Conservation (phyloP, 2,113 vertebrate genomes). For the Boleophthalmus pectinirostris region DNA sequence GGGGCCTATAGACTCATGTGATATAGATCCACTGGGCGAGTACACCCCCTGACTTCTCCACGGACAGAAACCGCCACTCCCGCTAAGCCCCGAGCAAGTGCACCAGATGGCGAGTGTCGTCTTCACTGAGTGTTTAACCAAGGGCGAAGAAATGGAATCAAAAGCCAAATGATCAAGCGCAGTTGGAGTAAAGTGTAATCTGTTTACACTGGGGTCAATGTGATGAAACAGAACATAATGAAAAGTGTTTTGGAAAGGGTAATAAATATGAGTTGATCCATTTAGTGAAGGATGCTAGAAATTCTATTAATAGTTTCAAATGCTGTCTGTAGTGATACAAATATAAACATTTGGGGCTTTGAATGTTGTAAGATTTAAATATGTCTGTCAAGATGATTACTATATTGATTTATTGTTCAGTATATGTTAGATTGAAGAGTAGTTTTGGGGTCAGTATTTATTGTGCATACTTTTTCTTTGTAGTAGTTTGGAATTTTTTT, state of each 20-base stretch:
- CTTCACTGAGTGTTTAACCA: constrained; percentile 63
- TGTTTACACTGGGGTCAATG: constrained; percentile 54
- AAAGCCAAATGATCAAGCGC: constrained; percentile 60
- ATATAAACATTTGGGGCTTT: too few relatives aligned
- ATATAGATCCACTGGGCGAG: constrained; percentile 44
- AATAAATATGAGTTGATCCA: background rate
- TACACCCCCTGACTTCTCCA: constrained; percentile 31
- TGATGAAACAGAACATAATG: constrained; percentile 24
- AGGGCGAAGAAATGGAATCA: constrained; percentile 68
- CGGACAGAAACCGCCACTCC: constrained; percentile 41
- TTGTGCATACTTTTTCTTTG: too few relatives aligned
- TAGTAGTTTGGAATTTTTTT: too few relatives aligned
- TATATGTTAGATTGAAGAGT: too few relatives aligned
- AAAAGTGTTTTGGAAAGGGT: too few relatives aligned
- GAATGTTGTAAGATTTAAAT: background rate
- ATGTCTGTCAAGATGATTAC: too few relatives aligned
- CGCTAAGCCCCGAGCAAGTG: constrained; percentile 29
- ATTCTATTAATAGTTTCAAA: too few relatives aligned
- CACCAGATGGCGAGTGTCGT: constrained; percentile 64
- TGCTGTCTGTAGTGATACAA: too few relatives aligned
- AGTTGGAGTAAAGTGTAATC: constrained; percentile 65
- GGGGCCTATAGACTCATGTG: constrained; percentile 32
- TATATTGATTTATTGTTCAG: too few relatives aligned
- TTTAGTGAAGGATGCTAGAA: background rate
- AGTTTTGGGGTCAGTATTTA: too few relatives aligned